Evolutionary conservation across 2,797 vertebrate genomes (phyloP).

Genomic region (Chrosomus eos): DNA sequence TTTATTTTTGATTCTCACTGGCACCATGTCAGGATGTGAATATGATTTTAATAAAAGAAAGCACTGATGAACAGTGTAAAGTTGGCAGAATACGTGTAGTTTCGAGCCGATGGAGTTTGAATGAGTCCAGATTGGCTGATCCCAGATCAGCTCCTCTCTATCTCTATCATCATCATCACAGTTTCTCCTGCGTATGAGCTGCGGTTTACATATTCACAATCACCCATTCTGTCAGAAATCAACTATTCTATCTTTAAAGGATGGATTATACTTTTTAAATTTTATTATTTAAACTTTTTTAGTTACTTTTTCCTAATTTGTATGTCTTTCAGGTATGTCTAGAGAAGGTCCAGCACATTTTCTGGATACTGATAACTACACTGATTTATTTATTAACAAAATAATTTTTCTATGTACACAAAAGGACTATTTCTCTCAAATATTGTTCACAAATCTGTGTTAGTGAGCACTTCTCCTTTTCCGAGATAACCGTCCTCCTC

Average conservation of each 20-base stretch:
- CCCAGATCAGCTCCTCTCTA: no score
- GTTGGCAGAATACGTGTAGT: slow-evolving; percentile 14
- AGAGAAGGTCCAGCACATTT: no score
- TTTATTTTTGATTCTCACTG: not conserved
- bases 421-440: no score
- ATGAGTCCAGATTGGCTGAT: slow-evolving; percentile 32
- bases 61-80: not conserved
- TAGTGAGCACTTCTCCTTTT: no score
- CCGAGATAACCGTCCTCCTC: no score
- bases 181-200: slow-evolving; percentile 20
- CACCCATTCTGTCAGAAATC: slow-evolving; percentile 1
- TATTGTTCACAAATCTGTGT: no score
- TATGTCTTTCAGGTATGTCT: no score
- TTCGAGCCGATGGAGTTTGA: slow-evolving; percentile 23
- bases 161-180: no score
- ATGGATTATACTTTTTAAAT: not conserved
- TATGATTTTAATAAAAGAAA: slow-evolving; percentile 42
- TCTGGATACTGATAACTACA: no score
- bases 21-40: slow-evolving; percentile 15
- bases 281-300: not conserved
- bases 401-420: no score
- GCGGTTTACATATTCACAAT: not conserved
- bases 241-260: not conserved
- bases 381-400: no score
- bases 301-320: not conserved